Conservation (phyloP, 2,113 vertebrate genomes). For the Ahaetulla prasina region DNA sequence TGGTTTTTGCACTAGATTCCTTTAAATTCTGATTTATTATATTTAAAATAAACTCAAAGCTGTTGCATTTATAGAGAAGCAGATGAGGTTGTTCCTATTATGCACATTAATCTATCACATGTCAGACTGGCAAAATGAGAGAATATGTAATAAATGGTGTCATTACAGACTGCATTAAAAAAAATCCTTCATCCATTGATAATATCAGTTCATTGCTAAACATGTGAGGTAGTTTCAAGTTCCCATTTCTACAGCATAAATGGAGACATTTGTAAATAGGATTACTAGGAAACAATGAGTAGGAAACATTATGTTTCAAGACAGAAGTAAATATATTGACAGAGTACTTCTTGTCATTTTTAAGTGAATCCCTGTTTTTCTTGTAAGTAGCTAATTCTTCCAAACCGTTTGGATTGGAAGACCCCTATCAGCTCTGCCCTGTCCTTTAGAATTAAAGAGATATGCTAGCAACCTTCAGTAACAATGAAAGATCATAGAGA, state of each 20-base stretch:
- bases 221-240: neutral
- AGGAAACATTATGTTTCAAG: neutral
- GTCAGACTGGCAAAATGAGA: neutral
- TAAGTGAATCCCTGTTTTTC: neutral
- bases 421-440: neutral
- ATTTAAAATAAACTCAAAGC: neutral
- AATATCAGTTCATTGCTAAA: neutral
- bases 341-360: neutral
- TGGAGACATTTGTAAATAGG: neutral
- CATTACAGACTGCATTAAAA: neutral
- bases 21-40: neutral
- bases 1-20: neutral
- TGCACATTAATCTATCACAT: neutral
- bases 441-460: neutral
- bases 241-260: neutral
- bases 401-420: neutral
- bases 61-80: neutral
- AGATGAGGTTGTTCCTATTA: neutral
- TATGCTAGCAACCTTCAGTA: neutral
- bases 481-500: neutral
- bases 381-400: neutral
- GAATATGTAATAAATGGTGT: neutral
- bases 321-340: neutral
- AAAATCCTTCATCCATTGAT: neutral
- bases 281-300: neutral